Percentiles rank a stretch among this genome's conserved stretches.
Conservation (phyloP, 2,888 invertebrate species). For the Protula sp. region DNA sequence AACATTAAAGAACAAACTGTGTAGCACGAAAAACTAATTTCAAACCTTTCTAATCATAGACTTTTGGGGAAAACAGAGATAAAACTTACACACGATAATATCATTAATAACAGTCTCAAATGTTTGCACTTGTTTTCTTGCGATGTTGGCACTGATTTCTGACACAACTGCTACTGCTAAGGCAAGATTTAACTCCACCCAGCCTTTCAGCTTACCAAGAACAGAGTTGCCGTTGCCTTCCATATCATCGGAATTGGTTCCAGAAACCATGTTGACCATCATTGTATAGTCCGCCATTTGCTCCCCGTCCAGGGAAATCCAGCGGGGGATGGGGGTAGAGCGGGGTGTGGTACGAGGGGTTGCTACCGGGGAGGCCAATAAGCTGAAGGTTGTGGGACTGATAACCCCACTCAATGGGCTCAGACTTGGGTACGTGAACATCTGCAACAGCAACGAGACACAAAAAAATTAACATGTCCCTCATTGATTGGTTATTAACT, state of each 20-base stretch:
- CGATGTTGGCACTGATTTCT: no score
- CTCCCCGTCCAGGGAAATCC: conserved; percentile 76
- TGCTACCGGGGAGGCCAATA: conserved; percentile 72
- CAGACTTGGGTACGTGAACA: conserved; percentile 85
- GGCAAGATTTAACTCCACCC: no score
- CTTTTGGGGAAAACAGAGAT: no score
- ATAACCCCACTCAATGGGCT: conserved; percentile 77
- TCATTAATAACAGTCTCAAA: no score
- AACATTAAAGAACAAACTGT: no score
- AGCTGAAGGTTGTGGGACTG: conserved; percentile 79
- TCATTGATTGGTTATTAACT: not conserved
- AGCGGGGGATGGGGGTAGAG: conserved; percentile 62
- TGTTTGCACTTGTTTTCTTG: no score
- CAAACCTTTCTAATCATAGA: no score
- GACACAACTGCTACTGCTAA: no score
- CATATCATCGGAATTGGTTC: conserved; percentile 58
- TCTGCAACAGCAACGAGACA: conserved; percentile 62
- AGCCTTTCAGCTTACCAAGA: no score
- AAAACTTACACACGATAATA: no score
- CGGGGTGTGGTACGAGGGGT: conserved; percentile 71
- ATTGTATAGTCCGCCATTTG: conserved; percentile 66
- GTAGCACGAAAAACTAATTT: no score
- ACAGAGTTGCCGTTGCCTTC: no score
- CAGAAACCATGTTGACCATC: conserved; percentile 75
- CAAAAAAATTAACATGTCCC: not conserved